A percentile compares a stretch with the other conserved stretches of the same genome.
Evolutionary conservation across 2,797 vertebrate genomes (phyloP).

Genomic region (Remorina albescens): DNA sequence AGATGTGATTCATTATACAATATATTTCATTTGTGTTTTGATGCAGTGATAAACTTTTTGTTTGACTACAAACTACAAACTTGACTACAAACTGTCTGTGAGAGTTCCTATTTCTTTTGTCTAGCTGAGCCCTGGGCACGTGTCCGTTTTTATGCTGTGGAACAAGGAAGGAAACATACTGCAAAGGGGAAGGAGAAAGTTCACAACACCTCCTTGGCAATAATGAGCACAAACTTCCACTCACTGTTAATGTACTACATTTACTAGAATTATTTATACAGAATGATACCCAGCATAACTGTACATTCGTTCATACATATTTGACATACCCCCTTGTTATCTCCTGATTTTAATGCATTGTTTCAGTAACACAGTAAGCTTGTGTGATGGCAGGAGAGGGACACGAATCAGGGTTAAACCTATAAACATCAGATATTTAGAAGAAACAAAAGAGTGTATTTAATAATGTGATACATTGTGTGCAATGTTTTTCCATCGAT

Average conservation of each 20-base stretch:
- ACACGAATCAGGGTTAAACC: slow-evolving; percentile 35
- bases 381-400: slow-evolving; percentile 13
- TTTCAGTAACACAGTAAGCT: slow-evolving; percentile 4
- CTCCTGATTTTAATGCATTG: slow-evolving; percentile 18
- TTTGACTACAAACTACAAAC: background rate
- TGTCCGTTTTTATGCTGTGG: slow-evolving; percentile 57
- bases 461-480: slow-evolving; percentile 8
- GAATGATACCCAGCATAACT: background rate
- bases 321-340: background rate
- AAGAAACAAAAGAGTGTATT: slow-evolving; percentile 5
- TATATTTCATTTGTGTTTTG: background rate
- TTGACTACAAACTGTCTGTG: background rate
- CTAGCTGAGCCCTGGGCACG: slow-evolving; percentile 39
- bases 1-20: background rate
- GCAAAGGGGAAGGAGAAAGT: slow-evolving; percentile 78
- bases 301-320: slow-evolving; percentile 5
- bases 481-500: too few species aligned
- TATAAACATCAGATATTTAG: slow-evolving; percentile 23
- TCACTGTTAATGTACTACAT: slow-evolving; percentile 13
- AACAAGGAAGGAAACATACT: slow-evolving; percentile 77
- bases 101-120: slow-evolving; percentile 57
- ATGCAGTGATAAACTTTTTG: background rate
- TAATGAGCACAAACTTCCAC: slow-evolving; percentile 51
- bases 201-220: slow-evolving; percentile 62
- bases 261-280: background rate